Conservation (phyloP, 2,888 invertebrate genomes). For the Artemia sinica region DNA sequence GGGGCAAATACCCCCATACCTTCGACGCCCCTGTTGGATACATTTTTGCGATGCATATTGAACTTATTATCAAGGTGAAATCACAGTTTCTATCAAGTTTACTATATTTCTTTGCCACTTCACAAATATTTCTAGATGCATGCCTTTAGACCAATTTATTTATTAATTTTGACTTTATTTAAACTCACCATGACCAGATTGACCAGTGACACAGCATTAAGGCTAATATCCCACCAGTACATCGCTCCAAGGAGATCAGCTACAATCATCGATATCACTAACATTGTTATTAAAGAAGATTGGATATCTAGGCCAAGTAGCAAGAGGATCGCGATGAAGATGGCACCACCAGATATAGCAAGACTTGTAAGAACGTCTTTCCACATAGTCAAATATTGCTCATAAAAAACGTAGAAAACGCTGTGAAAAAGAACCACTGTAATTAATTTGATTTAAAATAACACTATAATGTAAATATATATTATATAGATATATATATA, state of each 20-base stretch:
- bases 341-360: slow-evolving; percentile 71
- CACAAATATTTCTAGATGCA: too few relatives aligned
- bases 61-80: too few relatives aligned
- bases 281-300: slow-evolving; percentile 52
- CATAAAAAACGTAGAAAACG: slow-evolving; percentile 82
- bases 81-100: too few relatives aligned
- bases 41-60: too few relatives aligned
- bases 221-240: slow-evolving; percentile 70
- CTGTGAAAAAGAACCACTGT: slow-evolving; percentile 57
- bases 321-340: slow-evolving; percentile 78
- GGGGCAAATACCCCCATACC: too few relatives aligned
- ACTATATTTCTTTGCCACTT: too few relatives aligned
- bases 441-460: too few relatives aligned
- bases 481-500: too few relatives aligned
- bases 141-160: too few relatives aligned
- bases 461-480: too few relatives aligned
- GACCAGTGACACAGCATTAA: slow-evolving; percentile 91
- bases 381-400: slow-evolving; percentile 83
- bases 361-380: slow-evolving; percentile 64
- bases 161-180: too few relatives aligned
- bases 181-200: slow-evolving; percentile 76
- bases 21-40: too few relatives aligned
- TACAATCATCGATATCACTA: slow-evolving; percentile 58
- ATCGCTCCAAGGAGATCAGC: slow-evolving; percentile 72
- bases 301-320: slow-evolving; percentile 75